Evolutionary conservation across 2,888 invertebrate genomes (phyloP).

Genomic region (Lochmaea capreae): DNA sequence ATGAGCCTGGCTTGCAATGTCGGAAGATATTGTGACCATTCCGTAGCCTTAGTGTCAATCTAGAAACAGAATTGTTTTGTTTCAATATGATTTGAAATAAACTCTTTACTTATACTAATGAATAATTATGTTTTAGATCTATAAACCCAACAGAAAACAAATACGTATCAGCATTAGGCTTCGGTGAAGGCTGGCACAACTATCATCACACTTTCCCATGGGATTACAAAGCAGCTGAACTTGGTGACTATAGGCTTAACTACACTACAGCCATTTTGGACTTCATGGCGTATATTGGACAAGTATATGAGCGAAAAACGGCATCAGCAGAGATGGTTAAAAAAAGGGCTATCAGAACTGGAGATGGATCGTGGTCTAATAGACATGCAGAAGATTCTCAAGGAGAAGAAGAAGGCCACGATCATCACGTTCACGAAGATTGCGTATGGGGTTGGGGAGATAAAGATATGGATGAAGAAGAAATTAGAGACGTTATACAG

Average conservation of each 20-base stretch:
- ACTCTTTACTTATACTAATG: neutral
- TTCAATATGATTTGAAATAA: no score
- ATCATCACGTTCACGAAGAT: conserved; percentile 66
- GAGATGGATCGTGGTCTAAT: conserved; percentile 46
- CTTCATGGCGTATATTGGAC: conserved; percentile 69
- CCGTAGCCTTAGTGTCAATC: no score
- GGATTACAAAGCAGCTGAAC: conserved; percentile 92
- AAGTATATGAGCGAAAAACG: conserved; percentile 87
- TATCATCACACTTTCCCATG: conserved; percentile 94
- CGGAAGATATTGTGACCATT: no score
- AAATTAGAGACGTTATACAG: conserved; percentile 60
- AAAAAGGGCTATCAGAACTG: conserved; percentile 69
- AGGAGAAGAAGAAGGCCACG: conserved; percentile 64
- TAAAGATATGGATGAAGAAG: conserved; percentile 77
- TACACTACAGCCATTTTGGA: conserved; percentile 59
- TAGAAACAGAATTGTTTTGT: no score
- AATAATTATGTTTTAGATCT: conserved; percentile 66
- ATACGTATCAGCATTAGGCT: conserved; percentile 76
- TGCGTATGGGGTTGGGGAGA: conserved; percentile 89
- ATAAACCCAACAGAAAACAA: conserved; percentile 85
- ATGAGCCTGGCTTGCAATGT: no score
- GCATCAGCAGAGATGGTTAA: conserved; percentile 76
- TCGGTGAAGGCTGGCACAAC: conserved; percentile 95
- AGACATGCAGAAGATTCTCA: conserved; percentile 40
- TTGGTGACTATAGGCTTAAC: conserved; percentile 68